Evolutionary conservation across 2,113 vertebrate species (phyloP), one percentile per base, ranked within the genome.

Genomic region (Sturnus vulgaris): DNA sequence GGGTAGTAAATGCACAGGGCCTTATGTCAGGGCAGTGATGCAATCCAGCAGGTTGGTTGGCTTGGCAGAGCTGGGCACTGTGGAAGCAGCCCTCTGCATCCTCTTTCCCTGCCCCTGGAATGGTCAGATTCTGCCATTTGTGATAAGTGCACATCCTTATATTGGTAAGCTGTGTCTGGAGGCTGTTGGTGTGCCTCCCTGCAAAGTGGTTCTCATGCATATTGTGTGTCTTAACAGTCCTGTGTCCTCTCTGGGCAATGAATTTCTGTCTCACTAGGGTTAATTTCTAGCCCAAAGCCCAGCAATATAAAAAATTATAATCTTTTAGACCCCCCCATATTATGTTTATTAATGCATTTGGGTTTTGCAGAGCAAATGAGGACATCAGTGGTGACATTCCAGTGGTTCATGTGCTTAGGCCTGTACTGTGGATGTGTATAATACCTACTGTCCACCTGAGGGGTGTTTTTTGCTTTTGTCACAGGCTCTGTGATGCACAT

Each of bases 31-130:
- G 76, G 24, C 28, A 49, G 53, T 7, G 44, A 11, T 3, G 5
- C 22, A 56, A 13, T 10, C 28, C 60, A 39, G 44, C 21, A 17
- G 22, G 7, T 4, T 0, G 0, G 8, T 12, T 31, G n/a, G 33
- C 9, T 60, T 8, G 2, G 31, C 27, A 21, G 70, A 17, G 21
- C 56, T 66, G 60, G 23, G 11, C 22, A 35, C 23, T 5, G 1
- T 39, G 24, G 65, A 31, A 7, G 5, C 7, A 11, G 25, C 35
- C 4, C 1, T 55, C 1, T 5, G 33, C 24, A 56, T 37, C 40
- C 57, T 21, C 39, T 57, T n/a, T 72, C 30, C 33, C 28, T 40
- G 11, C 15, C n/a, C 7, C 17, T 37, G 61, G n/a, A 50, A 61
- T 0, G 1, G 15, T 16, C 22, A 55, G 24, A 40, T 49, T 61